Conservation (phyloP, 1,140 invertebrate genomes). For the Protaetia brevitarsis region DNA sequence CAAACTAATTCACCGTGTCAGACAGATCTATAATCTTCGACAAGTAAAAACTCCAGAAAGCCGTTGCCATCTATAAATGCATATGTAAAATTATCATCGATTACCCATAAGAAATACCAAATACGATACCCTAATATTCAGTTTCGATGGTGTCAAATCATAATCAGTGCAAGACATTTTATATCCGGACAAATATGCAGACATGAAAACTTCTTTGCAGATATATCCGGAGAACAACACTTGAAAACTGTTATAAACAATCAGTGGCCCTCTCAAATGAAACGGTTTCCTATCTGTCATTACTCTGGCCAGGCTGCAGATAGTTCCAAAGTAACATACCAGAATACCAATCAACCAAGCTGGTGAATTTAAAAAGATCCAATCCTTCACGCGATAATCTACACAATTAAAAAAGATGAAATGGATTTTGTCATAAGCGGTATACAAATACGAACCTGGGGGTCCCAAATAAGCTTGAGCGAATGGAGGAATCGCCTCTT, state of each 20-base stretch:
- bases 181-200: constrained; percentile 22
- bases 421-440: too few relatives aligned
- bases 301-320: constrained; percentile 49
- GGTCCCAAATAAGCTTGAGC: constrained; percentile 16
- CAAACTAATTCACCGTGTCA: constrained; percentile 17
- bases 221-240: constrained; percentile 61
- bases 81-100: too few relatives aligned
- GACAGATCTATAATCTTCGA: constrained; percentile 22
- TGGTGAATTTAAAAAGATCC: constrained; percentile 26
- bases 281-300: constrained; percentile 91
- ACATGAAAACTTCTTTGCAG: constrained; percentile 22
- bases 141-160: constrained; percentile 5
- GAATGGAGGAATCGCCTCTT: constrained; percentile 13
- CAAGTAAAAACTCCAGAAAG: constrained; percentile 23
- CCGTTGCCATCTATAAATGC: constrained; percentile 21
- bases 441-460: constrained; percentile 7
- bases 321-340: not conserved
- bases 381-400: constrained; percentile 26
- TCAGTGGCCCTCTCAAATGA: constrained; percentile 72
- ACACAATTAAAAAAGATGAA: not conserved
- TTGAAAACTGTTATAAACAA: constrained; percentile 84
- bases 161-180: constrained; percentile 19
- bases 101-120: too few relatives aligned
- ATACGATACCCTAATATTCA: constrained; percentile 21
- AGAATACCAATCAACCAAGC: constrained; percentile 16